Conservation (phyloP, 1,140 invertebrate genomes). For the Apis laboriosa region DNA sequence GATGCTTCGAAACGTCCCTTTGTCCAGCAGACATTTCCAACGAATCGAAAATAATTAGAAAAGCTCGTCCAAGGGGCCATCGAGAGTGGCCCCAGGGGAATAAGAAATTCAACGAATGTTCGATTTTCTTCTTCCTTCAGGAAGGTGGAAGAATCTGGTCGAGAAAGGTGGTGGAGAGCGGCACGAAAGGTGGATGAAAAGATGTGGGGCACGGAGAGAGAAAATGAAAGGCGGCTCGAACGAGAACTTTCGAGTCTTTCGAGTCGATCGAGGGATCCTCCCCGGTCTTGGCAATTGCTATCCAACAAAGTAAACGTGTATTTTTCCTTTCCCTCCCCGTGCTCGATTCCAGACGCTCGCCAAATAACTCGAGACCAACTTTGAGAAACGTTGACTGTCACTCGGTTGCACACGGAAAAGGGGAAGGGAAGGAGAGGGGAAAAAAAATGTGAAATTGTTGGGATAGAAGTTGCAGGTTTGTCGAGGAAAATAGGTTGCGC, state of each 20-base stretch:
- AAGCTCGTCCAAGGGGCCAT: too few relatives aligned
- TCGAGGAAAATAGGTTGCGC: neutral
- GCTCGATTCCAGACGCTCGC: neutral
- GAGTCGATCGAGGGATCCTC: neutral
- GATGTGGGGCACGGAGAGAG: neutral
- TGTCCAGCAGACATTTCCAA: too few relatives aligned
- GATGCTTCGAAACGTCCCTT: too few relatives aligned
- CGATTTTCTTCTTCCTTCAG: neutral
- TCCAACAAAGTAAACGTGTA: neutral
- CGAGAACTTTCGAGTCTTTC: slow-evolving; percentile 4
- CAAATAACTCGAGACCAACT: neutral
- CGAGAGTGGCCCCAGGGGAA: neutral
- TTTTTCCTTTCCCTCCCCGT: neutral
- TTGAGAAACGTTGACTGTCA: neutral
- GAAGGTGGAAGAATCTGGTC: neutral
- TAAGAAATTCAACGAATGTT: neutral
- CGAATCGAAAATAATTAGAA: too few relatives aligned
- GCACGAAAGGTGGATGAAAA: neutral
- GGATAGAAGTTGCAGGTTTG: neutral
- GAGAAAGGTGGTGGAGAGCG: neutral
- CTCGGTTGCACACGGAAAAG: neutral
- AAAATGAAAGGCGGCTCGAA: slow-evolving; percentile 6
- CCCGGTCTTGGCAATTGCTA: neutral
- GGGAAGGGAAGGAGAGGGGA: neutral
- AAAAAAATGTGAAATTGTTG: neutral